Base-by-base conservation (phyloP, 2,797 vertebrate genomes). In the Salarias fasciatus region DNA sequence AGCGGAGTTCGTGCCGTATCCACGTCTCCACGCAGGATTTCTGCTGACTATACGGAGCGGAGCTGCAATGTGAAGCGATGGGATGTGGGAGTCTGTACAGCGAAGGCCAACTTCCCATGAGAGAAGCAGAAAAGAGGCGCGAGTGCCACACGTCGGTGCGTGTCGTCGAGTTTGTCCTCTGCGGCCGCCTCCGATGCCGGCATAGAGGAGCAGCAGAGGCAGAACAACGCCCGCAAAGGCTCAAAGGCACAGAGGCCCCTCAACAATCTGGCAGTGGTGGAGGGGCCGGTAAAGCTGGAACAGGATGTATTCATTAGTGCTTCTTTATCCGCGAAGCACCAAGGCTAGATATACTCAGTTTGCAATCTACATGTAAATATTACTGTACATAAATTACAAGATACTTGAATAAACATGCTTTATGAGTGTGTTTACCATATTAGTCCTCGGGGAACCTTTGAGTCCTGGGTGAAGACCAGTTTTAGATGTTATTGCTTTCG, bases 301-400 rank as follows among this genome's bases (percentile, higher is more conserved):
- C 73, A 72, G 59, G 63, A 71, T 61, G 57, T 44, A 41, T 50
- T 72, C 45, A 61, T 58, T 52, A 40, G 38, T 65, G 67, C 77
- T 63, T 53, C 44, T 56, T 46, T 42, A 77, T 62, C 78, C 51
- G 61, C 43, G 33, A 71, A 62, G 53, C 51, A 72, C 53, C 44
- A 4, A 43, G 50, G 46, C 47, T 70, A 31, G 37, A 69, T 66
- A 72, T 64, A 33, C 69, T 56, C 14, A 45, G 31, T 59, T 48
- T 76, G 33, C 44, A 44, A 30, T 63, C 53, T 56, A 54, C 41
- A 63, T 47, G 60, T 72, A 66, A 70, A 77, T 82, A 75, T 51
- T 53, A 56, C 64, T 80, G 52, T 80, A 80, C 74, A 84, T 64
- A 55, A 1, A 75, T 81, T 71, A 83, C 72, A 79, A 43, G 55